A percentile compares a stretch with the other conserved stretches of the same genome.
Conservation (phyloP, 2,888 invertebrate genomes). For the Apamea sordens region DNA sequence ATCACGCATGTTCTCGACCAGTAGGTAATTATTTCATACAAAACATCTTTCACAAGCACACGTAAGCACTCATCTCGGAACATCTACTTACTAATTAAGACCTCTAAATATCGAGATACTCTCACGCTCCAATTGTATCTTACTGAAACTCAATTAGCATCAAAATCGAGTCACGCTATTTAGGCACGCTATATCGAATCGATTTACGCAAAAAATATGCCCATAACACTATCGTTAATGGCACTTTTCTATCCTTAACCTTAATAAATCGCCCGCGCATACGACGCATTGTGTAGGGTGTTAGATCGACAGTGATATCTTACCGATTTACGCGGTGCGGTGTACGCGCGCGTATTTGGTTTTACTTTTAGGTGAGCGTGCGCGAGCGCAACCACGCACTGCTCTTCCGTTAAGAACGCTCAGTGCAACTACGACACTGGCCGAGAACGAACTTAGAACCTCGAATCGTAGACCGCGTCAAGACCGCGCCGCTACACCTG, state of each 20-base stretch:
- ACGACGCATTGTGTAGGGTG: slow-evolving; percentile 78
- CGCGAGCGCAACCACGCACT: slow-evolving; percentile 83
- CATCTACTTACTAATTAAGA: slow-evolving; percentile 68
- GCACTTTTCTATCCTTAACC: slow-evolving; percentile 87
- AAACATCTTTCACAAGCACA: slow-evolving; percentile 40
- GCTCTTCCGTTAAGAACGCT: slow-evolving; percentile 84
- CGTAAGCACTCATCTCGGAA: slow-evolving; percentile 50
- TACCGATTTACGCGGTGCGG: slow-evolving; percentile 76
- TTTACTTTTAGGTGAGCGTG: slow-evolving; percentile 86
- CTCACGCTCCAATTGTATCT: slow-evolving; percentile 80
- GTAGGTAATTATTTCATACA: slow-evolving; percentile 28
- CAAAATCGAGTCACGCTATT: slow-evolving; percentile 67
- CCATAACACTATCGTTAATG: slow-evolving; percentile 70
- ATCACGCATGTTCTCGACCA: not conserved
- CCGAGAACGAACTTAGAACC: slow-evolving; percentile 87
- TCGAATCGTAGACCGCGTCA: slow-evolving; percentile 73
- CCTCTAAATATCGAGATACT: slow-evolving; percentile 65
- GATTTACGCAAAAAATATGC: slow-evolving; percentile 76
- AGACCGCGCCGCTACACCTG: slow-evolving; percentile 72
- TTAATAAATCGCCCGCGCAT: slow-evolving; percentile 77
- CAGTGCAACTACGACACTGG: slow-evolving; percentile 87
- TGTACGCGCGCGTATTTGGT: slow-evolving; percentile 80
- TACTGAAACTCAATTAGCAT: slow-evolving; percentile 76
- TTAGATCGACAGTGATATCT: slow-evolving; percentile 79
- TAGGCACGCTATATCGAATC: slow-evolving; percentile 76